phyloP scores from a whole-genome alignment of 2,113 vertebrate species.

The Rattus rattus region DNA sequence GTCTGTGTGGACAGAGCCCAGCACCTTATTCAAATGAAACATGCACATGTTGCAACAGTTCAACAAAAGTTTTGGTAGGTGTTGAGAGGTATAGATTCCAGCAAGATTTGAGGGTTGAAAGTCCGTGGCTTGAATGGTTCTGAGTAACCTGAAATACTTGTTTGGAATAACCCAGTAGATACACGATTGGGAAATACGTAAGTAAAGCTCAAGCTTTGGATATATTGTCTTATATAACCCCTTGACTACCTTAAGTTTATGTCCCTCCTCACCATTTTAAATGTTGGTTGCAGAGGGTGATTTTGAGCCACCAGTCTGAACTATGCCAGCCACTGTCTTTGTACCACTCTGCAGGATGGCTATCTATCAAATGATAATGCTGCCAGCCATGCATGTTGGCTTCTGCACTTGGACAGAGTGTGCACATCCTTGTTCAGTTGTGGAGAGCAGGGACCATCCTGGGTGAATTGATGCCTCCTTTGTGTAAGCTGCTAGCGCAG shows the following conservation, averaged over 20 bases:
- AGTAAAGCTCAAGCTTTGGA: background rate
- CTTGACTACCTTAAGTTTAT: background rate
- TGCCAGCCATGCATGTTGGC: background rate
- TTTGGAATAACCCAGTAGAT: background rate
- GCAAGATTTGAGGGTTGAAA: background rate
- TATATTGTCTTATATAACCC: background rate
- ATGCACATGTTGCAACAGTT: background rate
- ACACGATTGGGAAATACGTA: background rate
- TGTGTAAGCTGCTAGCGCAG: background rate
- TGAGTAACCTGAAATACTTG: background rate
- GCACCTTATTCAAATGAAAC: too few relatives aligned
- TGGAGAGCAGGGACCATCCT: background rate
- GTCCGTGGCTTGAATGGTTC: background rate
- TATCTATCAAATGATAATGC: background rate
- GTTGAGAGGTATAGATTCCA: background rate
- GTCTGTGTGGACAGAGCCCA: background rate
- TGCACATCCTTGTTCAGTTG: background rate
- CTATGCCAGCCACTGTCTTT: background rate
- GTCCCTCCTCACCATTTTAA: background rate
- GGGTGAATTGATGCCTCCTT: background rate
- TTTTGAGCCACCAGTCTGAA: background rate
- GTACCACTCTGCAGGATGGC: background rate
- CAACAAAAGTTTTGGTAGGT: background rate
- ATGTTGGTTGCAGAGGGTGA: background rate
- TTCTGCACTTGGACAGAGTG: background rate